phyloP scores from a whole-genome alignment of 1,140 invertebrate genomes.

The Drosophila busckii region DNA sequence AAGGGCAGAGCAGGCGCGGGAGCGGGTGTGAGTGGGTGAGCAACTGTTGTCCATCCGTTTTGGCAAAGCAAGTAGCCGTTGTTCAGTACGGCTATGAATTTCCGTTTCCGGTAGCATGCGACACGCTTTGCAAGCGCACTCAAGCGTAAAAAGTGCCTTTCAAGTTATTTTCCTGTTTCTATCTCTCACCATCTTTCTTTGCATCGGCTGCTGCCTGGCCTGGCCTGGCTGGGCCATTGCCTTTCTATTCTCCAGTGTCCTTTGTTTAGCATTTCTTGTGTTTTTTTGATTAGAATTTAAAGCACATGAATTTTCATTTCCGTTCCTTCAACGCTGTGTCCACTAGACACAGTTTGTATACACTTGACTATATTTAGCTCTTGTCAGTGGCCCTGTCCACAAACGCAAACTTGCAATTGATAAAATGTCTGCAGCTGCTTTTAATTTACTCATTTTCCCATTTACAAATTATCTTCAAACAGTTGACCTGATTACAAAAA shows the following conservation, averaged over 20 bases:
- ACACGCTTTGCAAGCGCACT: constrained; percentile 58
- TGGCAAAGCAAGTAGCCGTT: constrained; percentile 54
- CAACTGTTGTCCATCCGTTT: constrained; percentile 36
- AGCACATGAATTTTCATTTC: constrained; percentile 68
- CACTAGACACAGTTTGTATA: no score
- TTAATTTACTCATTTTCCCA: constrained; percentile 13
- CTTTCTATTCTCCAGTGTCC: constrained; percentile 13
- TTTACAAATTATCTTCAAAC: constrained; percentile 48
- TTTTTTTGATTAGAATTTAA: constrained; percentile 63
- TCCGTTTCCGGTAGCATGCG: constrained; percentile 58
- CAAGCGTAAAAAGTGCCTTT: constrained; percentile 68
- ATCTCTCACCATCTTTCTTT: constrained; percentile 40
- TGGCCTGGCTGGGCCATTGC: constrained; percentile 6
- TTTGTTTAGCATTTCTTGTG: constrained; percentile 54
- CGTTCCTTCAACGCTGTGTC: constrained; percentile 45
- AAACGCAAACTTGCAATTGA: constrained; percentile 4
- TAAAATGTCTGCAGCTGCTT: constrained; percentile 4
- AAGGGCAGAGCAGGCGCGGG: no score
- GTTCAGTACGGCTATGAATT: constrained; percentile 52
- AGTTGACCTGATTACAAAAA: constrained; percentile 55
- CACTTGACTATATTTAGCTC: constrained; percentile 20
- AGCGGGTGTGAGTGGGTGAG: background rate
- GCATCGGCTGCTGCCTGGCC: background rate
- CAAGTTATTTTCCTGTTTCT: constrained; percentile 65
- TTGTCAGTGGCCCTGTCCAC: constrained; percentile 7